Percentiles rank a stretch among this genome's conserved stretches.
These are phyloP conservation scores for Pissodes strobi DNA, from an alignment of 1,140 invertebrate genomes.

Conservation along the genomic window DNA sequence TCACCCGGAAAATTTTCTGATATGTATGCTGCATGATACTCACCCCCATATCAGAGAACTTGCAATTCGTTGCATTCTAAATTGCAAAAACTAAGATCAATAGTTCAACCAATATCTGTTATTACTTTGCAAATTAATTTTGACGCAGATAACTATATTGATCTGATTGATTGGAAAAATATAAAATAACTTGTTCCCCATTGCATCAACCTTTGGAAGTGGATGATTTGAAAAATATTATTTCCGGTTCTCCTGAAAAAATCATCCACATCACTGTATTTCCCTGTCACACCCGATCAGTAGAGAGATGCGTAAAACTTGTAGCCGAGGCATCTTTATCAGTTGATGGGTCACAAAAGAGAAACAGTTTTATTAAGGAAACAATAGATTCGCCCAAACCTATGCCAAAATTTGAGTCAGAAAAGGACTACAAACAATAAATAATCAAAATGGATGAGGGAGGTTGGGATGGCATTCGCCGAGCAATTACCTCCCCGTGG, in stretches of 20 bases:
- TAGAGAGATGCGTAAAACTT: slow-evolving; percentile 4
- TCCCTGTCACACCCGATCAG: not conserved
- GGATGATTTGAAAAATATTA: slow-evolving; percentile 4
- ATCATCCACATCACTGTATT: not conserved
- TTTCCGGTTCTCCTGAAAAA: not conserved
- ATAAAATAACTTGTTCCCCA: slow-evolving; percentile 3
- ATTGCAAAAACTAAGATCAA: not conserved
- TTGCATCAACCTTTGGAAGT: not conserved
- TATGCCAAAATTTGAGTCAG: slow-evolving; percentile 1
- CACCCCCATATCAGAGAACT: not conserved
- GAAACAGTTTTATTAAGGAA: slow-evolving; percentile 1
- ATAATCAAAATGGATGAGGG: not conserved
- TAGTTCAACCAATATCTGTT: slow-evolving; percentile 4
- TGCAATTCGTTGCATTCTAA: not conserved
- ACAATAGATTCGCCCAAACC: not conserved
- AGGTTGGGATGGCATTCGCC: not conserved
- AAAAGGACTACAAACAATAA: slow-evolving; percentile 5
- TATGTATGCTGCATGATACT: not conserved
- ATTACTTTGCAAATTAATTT: too few species aligned
- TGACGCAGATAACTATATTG: too few species aligned
- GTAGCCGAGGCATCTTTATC: slow-evolving; percentile 1
- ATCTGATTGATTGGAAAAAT: not conserved
- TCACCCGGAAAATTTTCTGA: slow-evolving; percentile 2
- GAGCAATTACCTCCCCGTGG: slow-evolving; percentile 4
- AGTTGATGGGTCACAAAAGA: slow-evolving; percentile 6